phyloP scores from a whole-genome alignment of 1,140 invertebrate species.

The Periplaneta americana region DNA sequence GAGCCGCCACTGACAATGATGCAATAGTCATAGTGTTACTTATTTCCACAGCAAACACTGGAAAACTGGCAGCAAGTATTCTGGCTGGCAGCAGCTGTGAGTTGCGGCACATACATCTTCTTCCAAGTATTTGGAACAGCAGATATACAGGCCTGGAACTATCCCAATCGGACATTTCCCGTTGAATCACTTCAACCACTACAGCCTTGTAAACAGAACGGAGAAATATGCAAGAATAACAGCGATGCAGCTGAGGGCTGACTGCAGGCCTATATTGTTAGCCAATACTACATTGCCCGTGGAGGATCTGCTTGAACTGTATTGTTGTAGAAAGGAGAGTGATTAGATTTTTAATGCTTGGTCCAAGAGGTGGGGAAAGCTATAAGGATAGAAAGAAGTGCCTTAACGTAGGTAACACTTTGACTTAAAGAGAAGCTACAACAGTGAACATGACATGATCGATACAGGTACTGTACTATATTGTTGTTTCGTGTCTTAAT shows the following conservation, averaged over 20 bases:
- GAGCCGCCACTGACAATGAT: too few species aligned
- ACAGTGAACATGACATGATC: too few species aligned
- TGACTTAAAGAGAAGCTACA: neutral
- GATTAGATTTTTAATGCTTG: neutral
- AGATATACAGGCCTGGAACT: conserved; percentile 57
- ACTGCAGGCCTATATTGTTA: neutral
- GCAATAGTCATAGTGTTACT: too few species aligned
- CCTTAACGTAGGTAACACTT: neutral
- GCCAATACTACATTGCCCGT: neutral
- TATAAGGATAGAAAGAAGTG: neutral
- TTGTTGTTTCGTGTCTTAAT: too few species aligned
- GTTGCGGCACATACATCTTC: conserved; percentile 57
- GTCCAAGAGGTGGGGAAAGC: neutral
- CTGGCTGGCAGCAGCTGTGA: conserved; percentile 55
- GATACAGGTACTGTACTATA: too few species aligned
- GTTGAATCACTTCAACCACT: neutral
- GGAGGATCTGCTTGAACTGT: neutral
- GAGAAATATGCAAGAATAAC: neutral
- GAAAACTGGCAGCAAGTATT: conserved; percentile 69
- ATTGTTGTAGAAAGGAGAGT: neutral
- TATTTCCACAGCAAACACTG: neutral
- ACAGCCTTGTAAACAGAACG: neutral
- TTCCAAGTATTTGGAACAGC: conserved; percentile 64
- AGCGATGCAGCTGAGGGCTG: neutral
- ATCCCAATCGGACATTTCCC: conserved; percentile 28